phyloP scores from a whole-genome alignment of 2,797 vertebrate species.

The Paguma larvata region DNA sequence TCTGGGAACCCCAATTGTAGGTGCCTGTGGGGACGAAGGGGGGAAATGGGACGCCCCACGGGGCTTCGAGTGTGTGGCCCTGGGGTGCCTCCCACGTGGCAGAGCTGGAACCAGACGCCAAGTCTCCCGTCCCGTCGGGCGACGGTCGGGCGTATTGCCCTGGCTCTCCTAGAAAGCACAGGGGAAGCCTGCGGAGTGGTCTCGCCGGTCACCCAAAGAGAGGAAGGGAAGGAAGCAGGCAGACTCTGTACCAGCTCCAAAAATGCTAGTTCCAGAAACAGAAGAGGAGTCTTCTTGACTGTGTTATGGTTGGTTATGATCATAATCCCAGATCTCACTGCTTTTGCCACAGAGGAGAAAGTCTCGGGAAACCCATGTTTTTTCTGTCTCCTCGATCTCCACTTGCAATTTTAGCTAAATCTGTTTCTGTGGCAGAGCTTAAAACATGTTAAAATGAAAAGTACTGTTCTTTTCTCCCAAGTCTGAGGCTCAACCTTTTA shows the following conservation, averaged over 20 bases:
- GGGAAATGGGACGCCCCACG: background rate
- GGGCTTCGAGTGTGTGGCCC: background rate
- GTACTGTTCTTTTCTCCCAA: background rate
- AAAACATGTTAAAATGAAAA: background rate
- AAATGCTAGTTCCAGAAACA: constrained; percentile 17
- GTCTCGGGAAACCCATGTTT: background rate
- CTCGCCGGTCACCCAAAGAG: background rate
- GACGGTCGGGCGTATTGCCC: background rate
- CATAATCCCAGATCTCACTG: background rate
- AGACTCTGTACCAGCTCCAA: background rate
- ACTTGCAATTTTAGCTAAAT: background rate
- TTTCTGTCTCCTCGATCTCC: background rate
- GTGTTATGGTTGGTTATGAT: background rate
- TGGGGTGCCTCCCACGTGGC: background rate
- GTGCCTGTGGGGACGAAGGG: background rate
- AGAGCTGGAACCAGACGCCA: background rate
- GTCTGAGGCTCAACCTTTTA: background rate
- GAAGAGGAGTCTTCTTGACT: background rate
- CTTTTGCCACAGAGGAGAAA: background rate
- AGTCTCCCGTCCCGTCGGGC: background rate
- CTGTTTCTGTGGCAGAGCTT: background rate
- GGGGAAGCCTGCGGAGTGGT: background rate
- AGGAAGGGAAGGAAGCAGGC: background rate
- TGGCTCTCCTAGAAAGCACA: background rate
- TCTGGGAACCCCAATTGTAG: background rate